A percentile compares a stretch with the other conserved stretches of the same genome.
These are phyloP conservation scores for Melanocharis versteri DNA, from an alignment of 2,113 vertebrate species.

Conservation along the genomic window DNA sequence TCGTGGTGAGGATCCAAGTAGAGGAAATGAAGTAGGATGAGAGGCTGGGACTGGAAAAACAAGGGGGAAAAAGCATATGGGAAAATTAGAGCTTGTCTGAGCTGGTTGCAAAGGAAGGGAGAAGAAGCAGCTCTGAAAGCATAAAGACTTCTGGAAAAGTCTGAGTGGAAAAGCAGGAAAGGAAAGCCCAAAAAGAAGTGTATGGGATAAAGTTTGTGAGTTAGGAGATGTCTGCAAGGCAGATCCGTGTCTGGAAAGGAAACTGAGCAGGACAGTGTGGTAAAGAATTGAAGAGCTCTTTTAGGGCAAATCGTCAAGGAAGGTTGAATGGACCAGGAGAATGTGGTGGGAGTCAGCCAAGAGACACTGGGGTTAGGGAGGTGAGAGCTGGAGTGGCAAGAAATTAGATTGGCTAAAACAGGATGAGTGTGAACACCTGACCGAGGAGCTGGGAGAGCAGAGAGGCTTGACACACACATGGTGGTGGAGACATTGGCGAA, in stretches of 20 bases:
- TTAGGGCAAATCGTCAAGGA: neutral
- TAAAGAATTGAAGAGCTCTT: neutral
- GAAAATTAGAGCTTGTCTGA: neutral
- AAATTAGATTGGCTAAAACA: neutral
- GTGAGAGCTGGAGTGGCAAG: neutral
- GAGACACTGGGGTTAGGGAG: neutral
- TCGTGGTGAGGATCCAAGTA: neutral
- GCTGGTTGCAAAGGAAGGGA: neutral
- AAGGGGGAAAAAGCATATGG: neutral
- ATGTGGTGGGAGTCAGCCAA: neutral
- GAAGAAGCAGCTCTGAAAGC: neutral
- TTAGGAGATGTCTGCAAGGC: neutral
- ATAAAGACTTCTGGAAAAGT: neutral
- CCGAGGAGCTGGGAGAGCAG: neutral
- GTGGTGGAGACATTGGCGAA: neutral
- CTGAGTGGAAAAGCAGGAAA: neutral
- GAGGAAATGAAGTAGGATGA: conserved; percentile 13
- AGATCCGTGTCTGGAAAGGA: neutral
- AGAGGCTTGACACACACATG: neutral
- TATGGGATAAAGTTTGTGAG: neutral
- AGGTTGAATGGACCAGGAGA: neutral
- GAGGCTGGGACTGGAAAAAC: neutral
- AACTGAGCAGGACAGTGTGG: neutral
- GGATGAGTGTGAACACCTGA: neutral
- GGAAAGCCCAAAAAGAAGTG: neutral